Percentiles rank a stretch among this genome's conserved stretches.
These are phyloP conservation scores for Orientallactaga bullata DNA, from an alignment of 2,113 vertebrate genomes.

Conservation along the genomic window DNA sequence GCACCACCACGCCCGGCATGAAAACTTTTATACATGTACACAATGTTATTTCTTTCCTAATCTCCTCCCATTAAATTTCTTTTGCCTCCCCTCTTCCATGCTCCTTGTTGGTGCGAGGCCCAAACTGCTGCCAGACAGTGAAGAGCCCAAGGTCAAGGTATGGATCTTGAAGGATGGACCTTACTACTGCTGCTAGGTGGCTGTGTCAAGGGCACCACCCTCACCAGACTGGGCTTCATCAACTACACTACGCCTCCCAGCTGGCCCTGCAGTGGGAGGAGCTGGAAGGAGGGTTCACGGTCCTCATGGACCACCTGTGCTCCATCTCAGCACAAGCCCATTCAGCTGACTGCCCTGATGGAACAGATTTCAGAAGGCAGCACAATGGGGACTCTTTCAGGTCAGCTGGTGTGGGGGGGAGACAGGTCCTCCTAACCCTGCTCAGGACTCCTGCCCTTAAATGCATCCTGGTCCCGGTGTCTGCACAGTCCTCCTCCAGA, in stretches of 20 bases:
- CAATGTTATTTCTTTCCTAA: too few relatives aligned
- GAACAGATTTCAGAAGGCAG: constrained; percentile 90
- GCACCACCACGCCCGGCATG: too few relatives aligned
- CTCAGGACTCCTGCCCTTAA: not conserved
- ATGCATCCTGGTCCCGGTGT: not conserved
- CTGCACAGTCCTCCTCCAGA: not conserved
- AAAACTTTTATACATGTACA: too few relatives aligned
- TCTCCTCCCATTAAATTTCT: too few relatives aligned
- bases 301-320: constrained; percentile 85
- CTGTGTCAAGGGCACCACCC: constrained; percentile 91
- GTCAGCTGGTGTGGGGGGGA: not conserved
- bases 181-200: constrained; percentile 91
- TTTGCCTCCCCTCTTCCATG: constrained; percentile 68
- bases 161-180: constrained; percentile 86
- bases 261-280: constrained; percentile 87
- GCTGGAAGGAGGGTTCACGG: constrained; percentile 88
- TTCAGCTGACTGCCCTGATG: constrained; percentile 88
- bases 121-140: constrained; percentile 92
- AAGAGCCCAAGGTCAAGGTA: constrained; percentile 90
- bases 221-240: constrained; percentile 91
- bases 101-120: constrained; percentile 91
- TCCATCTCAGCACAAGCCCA: constrained; percentile 89
- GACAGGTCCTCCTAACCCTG: not conserved
- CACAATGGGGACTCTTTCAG: not conserved
- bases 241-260: constrained; percentile 91